Conservation (phyloP, 2,888 invertebrate genomes). For the Andrena bucephala region DNA sequence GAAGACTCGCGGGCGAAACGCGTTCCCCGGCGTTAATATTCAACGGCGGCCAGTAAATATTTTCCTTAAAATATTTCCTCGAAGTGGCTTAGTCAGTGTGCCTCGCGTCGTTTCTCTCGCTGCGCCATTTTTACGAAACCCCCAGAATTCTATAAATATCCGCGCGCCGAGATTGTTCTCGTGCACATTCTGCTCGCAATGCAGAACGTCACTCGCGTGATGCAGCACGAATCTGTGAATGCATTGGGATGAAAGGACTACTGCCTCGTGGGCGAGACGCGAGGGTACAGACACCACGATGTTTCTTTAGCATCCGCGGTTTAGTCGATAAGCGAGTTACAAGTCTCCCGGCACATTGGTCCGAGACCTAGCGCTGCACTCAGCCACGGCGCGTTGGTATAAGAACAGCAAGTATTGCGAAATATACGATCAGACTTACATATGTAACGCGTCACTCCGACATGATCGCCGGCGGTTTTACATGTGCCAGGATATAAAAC, state of each 20-base stretch:
- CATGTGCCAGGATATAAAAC: neutral
- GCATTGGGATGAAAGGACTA: no score
- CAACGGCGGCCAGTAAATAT: constrained; percentile 21
- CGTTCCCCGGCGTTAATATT: constrained; percentile 16
- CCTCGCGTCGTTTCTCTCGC: neutral
- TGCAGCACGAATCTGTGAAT: no score
- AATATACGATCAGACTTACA: neutral
- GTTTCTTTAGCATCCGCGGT: no score
- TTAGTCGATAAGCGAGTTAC: no score
- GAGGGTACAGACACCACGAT: no score
- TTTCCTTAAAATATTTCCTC: neutral
- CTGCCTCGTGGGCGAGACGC: no score
- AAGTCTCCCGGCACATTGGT: neutral
- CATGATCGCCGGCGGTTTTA: no score
- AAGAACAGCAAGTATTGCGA: neutral
- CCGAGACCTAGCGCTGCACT: neutral
- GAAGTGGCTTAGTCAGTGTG: neutral
- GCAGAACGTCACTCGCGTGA: neutral
- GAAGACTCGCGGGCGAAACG: constrained; percentile 15
- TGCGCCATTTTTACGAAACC: neutral
- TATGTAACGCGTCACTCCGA: neutral
- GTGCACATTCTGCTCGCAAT: neutral
- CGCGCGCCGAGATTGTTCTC: neutral
- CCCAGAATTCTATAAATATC: neutral
- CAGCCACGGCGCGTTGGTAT: neutral